These are phyloP conservation scores for Acronicta leporina DNA, from an alignment of 2,888 invertebrate species.

Conservation along the genomic window DNA sequence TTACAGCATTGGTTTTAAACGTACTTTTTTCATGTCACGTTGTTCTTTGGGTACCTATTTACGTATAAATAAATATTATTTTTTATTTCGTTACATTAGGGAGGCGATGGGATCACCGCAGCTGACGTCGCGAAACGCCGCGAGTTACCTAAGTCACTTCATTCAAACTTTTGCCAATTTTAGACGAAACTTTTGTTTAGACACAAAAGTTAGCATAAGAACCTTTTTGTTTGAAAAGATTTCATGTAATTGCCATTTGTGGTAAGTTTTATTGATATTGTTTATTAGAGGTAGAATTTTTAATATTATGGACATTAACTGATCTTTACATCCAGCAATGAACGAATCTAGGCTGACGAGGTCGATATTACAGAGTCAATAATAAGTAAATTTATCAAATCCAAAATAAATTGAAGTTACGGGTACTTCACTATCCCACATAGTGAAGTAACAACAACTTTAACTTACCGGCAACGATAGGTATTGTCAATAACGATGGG, in stretches of 20 bases:
- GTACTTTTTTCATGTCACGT: slow-evolving; percentile 64
- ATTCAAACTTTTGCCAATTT: slow-evolving; percentile 86
- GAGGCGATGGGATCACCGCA: slow-evolving; percentile 84
- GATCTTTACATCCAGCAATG: too few relatives aligned
- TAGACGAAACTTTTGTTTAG: slow-evolving; percentile 79
- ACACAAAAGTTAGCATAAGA: slow-evolving; percentile 76
- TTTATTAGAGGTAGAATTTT: slow-evolving; percentile 7
- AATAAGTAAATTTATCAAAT: too few relatives aligned
- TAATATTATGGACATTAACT: too few relatives aligned
- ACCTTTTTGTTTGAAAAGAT: slow-evolving; percentile 75
- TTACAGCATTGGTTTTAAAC: slow-evolving; percentile 59
- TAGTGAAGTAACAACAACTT: too few relatives aligned
- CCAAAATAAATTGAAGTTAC: too few relatives aligned
- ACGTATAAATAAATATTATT: slow-evolving; percentile 78
- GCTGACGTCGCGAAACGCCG: slow-evolving; percentile 82
- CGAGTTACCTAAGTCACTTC: slow-evolving; percentile 84
- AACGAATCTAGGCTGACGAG: too few relatives aligned
- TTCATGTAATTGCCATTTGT: slow-evolving; percentile 74
- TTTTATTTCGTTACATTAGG: slow-evolving; percentile 82
- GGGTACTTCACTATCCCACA: too few relatives aligned
- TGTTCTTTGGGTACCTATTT: slow-evolving; percentile 61
- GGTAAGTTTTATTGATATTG: slow-evolving; percentile 53
- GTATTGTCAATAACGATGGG: neutral
- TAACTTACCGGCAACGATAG: too few relatives aligned
- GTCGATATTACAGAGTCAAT: too few relatives aligned